These are phyloP conservation scores for Macrochelys suwanniensis DNA, from an alignment of 2,797 vertebrate species.

Conservation along the genomic window DNA sequence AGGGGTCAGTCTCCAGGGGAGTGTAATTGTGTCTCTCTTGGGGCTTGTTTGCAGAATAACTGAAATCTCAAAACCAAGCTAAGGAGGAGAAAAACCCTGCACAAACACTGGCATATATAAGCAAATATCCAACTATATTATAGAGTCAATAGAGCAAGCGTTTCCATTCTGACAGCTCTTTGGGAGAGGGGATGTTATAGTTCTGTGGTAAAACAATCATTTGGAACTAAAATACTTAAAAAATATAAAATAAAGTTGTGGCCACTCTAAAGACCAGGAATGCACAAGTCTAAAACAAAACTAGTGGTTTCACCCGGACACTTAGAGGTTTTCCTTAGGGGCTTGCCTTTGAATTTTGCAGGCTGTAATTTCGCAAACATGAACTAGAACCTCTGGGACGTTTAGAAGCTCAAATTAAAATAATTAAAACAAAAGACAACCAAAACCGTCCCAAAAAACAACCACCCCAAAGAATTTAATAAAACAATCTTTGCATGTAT, in stretches of 20 bases:
- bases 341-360: rapidly evolving
- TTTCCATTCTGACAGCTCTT: conserved; percentile 24
- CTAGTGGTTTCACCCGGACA: not conserved
- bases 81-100: conserved; percentile 48
- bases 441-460: not conserved
- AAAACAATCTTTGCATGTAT: not conserved
- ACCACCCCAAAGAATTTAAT: not conserved
- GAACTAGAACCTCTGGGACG: not conserved
- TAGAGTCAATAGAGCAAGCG: not conserved
- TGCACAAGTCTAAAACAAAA: rapidly evolving
- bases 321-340: rapidly evolving
- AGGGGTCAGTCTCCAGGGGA: conserved; percentile 87
- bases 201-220: not conserved
- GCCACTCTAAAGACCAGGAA: not conserved
- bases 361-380: not conserved
- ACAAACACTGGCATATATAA: conserved; percentile 24
- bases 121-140: conserved; percentile 11
- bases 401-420: not conserved
- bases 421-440: rapidly evolving
- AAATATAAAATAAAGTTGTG: not conserved
- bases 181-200: not conserved
- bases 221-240: rapidly evolving
- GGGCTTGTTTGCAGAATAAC: conserved; percentile 85
- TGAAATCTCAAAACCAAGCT: conserved; percentile 78
- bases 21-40: conserved; percentile 86